Evolutionary conservation across 2,113 vertebrate genomes (phyloP), one percentile per base, ranked within the genome.

Genomic region (Myotis yumanensis): DNA sequence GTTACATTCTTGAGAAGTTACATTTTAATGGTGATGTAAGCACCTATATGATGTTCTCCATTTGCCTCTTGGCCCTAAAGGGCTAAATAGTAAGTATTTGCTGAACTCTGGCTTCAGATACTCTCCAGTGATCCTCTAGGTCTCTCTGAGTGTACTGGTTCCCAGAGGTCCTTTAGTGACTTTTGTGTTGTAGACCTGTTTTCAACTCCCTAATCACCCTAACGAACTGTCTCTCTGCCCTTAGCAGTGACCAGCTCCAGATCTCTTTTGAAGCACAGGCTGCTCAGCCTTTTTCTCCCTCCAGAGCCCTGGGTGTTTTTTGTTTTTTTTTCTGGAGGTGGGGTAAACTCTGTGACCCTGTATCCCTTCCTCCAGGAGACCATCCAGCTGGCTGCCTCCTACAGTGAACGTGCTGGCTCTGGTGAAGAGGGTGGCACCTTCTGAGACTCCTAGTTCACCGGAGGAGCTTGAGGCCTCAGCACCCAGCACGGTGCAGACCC

Each of bases 371-470:
- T 88, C 62, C 92, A 99, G 99, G 94, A 99, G 99, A 76, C 99
- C 99, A 0, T 99, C 99, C 4, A 98, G 99, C 96, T 99, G 99
- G 99, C 97, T 99, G 77, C 96, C 99, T 51, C 99, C 99, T 7
- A 97, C 98, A 0, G 97, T 99, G 3, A 98, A 97, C 0, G 97
- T 98, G 40, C 91, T 99, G 96, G 98, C 98, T 6, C 96, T 98
- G 25, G 97, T 98, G 76, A 96, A 95, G 90, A 96, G 98, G 94
- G 97, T 97, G 71, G 66, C 97, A 91, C 79, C 96, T 32, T 25
- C 98, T 4, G 95, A 97, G 97, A 84, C 79, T 64, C 23, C 3
- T 69, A 57, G 2, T 0, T 35, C 64, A 2, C 85, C 95, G 0
- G 94, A 96, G 8, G 94, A 72, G 43, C 43, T 30, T 15, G 66